These are phyloP conservation scores for Ferdinandea cuprea DNA, from an alignment of 2,888 invertebrate genomes.

Conservation along the genomic window DNA sequence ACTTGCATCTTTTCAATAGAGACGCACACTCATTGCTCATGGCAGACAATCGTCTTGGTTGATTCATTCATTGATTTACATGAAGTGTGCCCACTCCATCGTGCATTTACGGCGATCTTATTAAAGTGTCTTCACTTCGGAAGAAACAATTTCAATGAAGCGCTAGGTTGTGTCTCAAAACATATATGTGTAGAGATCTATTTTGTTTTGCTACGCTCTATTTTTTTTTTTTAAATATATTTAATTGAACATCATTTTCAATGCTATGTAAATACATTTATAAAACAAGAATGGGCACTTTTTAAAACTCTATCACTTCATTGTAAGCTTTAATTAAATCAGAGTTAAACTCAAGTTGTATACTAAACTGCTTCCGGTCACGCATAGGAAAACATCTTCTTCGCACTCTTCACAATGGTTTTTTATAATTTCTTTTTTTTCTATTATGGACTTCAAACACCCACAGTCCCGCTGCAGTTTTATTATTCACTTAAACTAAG, in stretches of 20 bases:
- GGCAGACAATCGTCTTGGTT: slow-evolving; percentile 32
- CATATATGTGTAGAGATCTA: background rate
- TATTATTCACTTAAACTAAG: slow-evolving; percentile 10
- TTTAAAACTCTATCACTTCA: no score
- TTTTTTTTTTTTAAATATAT: background rate
- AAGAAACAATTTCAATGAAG: background rate
- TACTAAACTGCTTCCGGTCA: slow-evolving; percentile 4
- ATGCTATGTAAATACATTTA: no score
- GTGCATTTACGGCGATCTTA: slow-evolving; percentile 1
- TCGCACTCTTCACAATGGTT: background rate
- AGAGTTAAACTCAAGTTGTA: no score
- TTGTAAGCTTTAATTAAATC: no score
- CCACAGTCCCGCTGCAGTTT: background rate
- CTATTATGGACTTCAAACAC: background rate
- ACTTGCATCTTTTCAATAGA: slow-evolving; percentile 4
- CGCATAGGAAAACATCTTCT: background rate
- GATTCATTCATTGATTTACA: slow-evolving; percentile 24
- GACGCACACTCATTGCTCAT: slow-evolving; percentile 12
- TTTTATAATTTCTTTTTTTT: background rate
- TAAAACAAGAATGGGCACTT: no score
- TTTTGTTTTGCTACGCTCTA: background rate
- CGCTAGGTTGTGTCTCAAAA: background rate
- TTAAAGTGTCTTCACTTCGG: background rate
- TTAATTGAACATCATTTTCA: no score
- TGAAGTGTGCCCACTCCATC: slow-evolving; percentile 7